Percentiles rank a stretch among this genome's conserved stretches.
Conservation (phyloP, 2,888 invertebrate species). For the Aelia acuminata region DNA sequence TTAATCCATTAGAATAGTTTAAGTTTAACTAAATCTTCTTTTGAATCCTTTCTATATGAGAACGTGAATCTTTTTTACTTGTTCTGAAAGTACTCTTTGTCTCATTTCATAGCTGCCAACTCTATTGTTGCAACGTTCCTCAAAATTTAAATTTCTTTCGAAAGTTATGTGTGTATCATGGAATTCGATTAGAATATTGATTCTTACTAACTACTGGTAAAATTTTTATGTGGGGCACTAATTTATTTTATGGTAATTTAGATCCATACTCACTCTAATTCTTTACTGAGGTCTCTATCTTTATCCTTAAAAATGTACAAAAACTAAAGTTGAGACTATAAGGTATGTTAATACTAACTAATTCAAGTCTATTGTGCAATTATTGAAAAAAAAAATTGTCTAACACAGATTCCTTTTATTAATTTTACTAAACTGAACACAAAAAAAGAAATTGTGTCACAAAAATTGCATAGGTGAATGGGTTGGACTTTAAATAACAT, state of each 20-base stretch:
- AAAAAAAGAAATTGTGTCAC: not conserved
- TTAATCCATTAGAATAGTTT: not conserved
- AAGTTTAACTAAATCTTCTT: not conserved
- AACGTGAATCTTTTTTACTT: not conserved
- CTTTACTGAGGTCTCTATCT: not conserved
- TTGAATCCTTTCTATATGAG: not conserved
- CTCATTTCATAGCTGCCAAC: not conserved
- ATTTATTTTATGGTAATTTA: not conserved
- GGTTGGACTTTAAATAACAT: not conserved
- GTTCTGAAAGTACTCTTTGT: not conserved
- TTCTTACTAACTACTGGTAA: not conserved
- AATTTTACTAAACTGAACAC: not conserved
- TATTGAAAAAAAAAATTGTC: too few relatives aligned
- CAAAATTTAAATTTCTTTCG: not conserved
- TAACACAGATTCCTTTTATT: not conserved
- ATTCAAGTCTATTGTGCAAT: not conserved
- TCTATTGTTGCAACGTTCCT: not conserved
- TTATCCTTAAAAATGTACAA: not conserved
- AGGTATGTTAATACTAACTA: not conserved
- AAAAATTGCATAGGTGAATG: constrained; percentile 6
- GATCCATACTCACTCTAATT: not conserved
- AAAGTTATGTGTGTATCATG: not conserved
- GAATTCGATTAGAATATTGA: not conserved
- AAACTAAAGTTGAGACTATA: not conserved
- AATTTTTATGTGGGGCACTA: not conserved